Evolutionary conservation across 2,888 invertebrate species (phyloP), one percentile per base, ranked within the genome.

Genomic region (Brachylomia viminalis): DNA sequence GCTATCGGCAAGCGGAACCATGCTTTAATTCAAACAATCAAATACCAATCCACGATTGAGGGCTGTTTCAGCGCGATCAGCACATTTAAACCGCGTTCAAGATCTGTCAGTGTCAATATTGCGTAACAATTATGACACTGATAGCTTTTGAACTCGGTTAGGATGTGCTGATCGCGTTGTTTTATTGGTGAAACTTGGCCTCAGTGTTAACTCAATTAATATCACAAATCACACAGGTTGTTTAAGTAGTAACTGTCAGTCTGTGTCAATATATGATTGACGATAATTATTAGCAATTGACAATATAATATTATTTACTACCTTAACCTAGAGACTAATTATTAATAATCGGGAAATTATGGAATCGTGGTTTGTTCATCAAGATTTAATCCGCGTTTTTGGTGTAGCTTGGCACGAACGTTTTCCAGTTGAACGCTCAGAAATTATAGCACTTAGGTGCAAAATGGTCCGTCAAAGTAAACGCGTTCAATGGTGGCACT

Each of bases 211-310:
- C 13, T 20, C 59, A 58, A 13, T 23, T 27, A 65, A 15, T 56
- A n/a, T 47, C 38, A 23, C 65, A 42, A 56, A 80, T 52, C 52
- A 30, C 27, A 20, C 30, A 33, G 27, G 23, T 20, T 30, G 49
- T 23, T 42, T 33, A 45, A 4, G 17, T 52, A 79, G 13, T 45
- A 54, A 23, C 5, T 27, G 7, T 75, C 64, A 61, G 58, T 66
- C 59, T 42, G 15, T 49, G 38, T 56, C 38, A 61, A 49, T 47
- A 15, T 64, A 49, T 17, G 45, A 74, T 47, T 75, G 38, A 56
- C 42, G 62, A 64, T 30, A 47, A 52, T 67, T 33, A 59, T 73
- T 42, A 30, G 45, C 33, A 64, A 82, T 75, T 62, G 47, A 56
- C 47, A 72, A 15, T 38, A 10, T 42, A 42, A 10, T 42, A 42